These are phyloP conservation scores for Nephrotoma flavescens DNA, from an alignment of 2,888 invertebrate species.

Conservation along the genomic window DNA sequence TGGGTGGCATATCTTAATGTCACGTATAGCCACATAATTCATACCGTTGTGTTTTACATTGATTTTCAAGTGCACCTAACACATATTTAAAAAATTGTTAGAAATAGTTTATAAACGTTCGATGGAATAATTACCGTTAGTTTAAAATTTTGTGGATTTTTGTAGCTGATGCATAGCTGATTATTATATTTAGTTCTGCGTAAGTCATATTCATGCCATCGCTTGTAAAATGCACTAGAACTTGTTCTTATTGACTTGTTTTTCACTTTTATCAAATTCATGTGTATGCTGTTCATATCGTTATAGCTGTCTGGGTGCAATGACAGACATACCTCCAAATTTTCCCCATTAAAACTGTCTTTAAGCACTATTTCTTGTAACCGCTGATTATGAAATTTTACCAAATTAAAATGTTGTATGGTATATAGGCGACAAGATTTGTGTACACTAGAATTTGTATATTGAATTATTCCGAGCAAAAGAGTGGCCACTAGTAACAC, in stretches of 20 bases:
- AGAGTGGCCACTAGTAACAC: neutral
- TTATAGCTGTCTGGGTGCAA: neutral
- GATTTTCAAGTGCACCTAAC: neutral
- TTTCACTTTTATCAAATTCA: neutral
- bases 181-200: neutral
- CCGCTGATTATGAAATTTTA: neutral
- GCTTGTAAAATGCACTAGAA: neutral
- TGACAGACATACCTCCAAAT: neutral
- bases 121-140: neutral
- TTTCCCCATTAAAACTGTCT: neutral
- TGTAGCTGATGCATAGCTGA: neutral
- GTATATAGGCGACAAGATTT: neutral
- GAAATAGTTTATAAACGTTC: neutral
- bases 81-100: neutral
- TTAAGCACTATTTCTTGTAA: neutral
- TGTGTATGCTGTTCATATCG: neutral
- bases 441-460: neutral
- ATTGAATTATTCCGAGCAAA: neutral
- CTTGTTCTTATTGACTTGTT: neutral
- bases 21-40: neutral
- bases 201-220: neutral
- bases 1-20: neutral
- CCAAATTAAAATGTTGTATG: neutral
- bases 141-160: neutral
- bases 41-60: neutral